Conservation (phyloP, 2,888 invertebrate species). For the Malachius bipustulatus region DNA sequence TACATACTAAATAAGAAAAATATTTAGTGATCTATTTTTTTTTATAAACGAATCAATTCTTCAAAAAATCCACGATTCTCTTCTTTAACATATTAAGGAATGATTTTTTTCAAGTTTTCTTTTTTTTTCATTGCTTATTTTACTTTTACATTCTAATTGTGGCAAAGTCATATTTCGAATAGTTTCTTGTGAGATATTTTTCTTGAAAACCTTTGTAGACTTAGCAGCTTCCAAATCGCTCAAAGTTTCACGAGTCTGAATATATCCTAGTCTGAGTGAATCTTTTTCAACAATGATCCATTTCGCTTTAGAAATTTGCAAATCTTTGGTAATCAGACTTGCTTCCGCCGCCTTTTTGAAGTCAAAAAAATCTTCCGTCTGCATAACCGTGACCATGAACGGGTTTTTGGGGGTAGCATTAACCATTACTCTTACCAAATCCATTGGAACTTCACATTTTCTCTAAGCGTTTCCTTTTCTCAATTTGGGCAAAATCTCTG, state of each 20-base stretch:
- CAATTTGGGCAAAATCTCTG: slow-evolving; percentile 1
- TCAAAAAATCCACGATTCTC: slow-evolving; percentile 1
- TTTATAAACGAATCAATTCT: neutral
- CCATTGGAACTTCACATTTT: slow-evolving; percentile 3
- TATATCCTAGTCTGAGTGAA: slow-evolving; percentile 1
- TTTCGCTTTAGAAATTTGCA: slow-evolving; percentile 3
- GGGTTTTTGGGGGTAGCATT: neutral
- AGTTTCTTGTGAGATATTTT: slow-evolving; percentile 1
- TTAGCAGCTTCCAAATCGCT: slow-evolving; percentile 1
- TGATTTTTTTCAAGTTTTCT: neutral
- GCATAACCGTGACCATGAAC: slow-evolving; percentile 3
- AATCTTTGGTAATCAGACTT: slow-evolving; percentile 3
- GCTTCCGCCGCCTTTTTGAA: neutral
- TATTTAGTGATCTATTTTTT: slow-evolving; percentile 2
- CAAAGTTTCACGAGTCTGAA: slow-evolving; percentile 3
- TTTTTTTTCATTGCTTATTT: slow-evolving; percentile 1
- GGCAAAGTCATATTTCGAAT: slow-evolving; percentile 1
- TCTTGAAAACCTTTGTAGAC: slow-evolving; percentile 2
- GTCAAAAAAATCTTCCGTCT: slow-evolving; percentile 1
- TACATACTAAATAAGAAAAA: neutral
- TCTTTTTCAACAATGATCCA: slow-evolving; percentile 2
- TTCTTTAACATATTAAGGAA: neutral
- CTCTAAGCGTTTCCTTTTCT: slow-evolving; percentile 1
- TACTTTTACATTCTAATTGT: slow-evolving; percentile 1
- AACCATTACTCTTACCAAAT: slow-evolving; percentile 1